Conservation (phyloP, 2,888 invertebrate genomes). For the Plagiodera versicolora region DNA sequence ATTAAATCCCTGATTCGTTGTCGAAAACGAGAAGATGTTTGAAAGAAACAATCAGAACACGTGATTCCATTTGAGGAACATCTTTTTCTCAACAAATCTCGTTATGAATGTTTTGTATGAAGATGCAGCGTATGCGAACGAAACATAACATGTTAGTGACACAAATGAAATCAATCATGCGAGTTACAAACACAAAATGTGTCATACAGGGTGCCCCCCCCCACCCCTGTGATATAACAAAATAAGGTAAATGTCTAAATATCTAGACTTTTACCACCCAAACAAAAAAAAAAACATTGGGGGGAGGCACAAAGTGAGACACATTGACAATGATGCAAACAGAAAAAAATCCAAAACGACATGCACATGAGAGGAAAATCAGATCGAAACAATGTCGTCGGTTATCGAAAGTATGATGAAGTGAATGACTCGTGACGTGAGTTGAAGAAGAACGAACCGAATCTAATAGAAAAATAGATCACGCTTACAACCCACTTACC, state of each 20-base stretch:
- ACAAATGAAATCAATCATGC: slow-evolving; percentile 5
- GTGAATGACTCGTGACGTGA: slow-evolving; percentile 33
- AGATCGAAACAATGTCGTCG: slow-evolving; percentile 15
- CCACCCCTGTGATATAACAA: too few relatives aligned
- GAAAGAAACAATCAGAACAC: too few relatives aligned
- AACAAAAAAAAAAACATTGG: too few relatives aligned
- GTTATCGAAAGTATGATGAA: slow-evolving; percentile 16
- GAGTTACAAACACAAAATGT: not conserved
- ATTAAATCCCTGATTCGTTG: too few relatives aligned
- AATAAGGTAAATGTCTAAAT: not conserved
- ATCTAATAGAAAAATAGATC: slow-evolving; percentile 42
- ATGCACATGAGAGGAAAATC: slow-evolving; percentile 24
- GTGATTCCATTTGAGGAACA: too few relatives aligned
- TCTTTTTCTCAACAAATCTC: too few relatives aligned
- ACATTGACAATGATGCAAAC: not conserved
- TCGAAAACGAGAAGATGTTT: too few relatives aligned
- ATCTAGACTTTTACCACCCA: too few relatives aligned
- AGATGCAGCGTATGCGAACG: slow-evolving; percentile 18
- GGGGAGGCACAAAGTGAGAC: not conserved
- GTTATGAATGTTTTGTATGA: not conserved
- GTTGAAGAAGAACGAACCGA: slow-evolving; percentile 42
- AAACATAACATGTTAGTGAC: slow-evolving; percentile 42
- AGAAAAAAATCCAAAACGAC: slow-evolving; percentile 3
- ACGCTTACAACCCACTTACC: slow-evolving; percentile 53
- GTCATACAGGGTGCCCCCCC: too few relatives aligned